Evolutionary conservation across 2,888 invertebrate species (phyloP).

Genomic region (Xanthia togata): DNA sequence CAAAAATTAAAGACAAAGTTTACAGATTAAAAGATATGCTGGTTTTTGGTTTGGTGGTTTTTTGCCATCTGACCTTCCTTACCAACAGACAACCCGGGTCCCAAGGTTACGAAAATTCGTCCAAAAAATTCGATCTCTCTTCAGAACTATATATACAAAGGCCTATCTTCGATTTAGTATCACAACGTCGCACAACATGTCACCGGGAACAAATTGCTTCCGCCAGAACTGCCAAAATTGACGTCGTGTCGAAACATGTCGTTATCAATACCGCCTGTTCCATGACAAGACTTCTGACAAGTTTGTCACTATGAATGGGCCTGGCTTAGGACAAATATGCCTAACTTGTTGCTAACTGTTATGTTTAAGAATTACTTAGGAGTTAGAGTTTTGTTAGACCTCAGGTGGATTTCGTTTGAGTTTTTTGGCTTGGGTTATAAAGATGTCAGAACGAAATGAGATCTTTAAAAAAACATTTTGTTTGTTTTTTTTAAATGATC

Average conservation of each 20-base stretch:
- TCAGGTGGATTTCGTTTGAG: background rate
- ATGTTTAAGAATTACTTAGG: background rate
- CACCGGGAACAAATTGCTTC: slow-evolving; percentile 53
- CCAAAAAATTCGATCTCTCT: background rate
- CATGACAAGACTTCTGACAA: slow-evolving; percentile 11
- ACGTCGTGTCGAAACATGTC: slow-evolving; percentile 24
- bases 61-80: background rate
- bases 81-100: background rate
- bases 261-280: slow-evolving; percentile 10
- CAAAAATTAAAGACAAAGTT: background rate
- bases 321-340: background rate
- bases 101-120: background rate
- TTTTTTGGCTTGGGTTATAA: background rate
- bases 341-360: background rate
- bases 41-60: no score
- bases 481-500: background rate
- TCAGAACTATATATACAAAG: slow-evolving; percentile 5
- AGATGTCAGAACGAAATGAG: no score
- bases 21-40: background rate
- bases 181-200: slow-evolving; percentile 24
- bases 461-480: no score
- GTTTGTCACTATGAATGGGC: slow-evolving; percentile 1
- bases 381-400: background rate
- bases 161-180: slow-evolving; percentile 28
- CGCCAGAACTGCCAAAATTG: slow-evolving; percentile 37